Evolutionary conservation across 2,113 vertebrate species (phyloP), one percentile per base, ranked within the genome.

Genomic region (Catharus fuscescens): DNA sequence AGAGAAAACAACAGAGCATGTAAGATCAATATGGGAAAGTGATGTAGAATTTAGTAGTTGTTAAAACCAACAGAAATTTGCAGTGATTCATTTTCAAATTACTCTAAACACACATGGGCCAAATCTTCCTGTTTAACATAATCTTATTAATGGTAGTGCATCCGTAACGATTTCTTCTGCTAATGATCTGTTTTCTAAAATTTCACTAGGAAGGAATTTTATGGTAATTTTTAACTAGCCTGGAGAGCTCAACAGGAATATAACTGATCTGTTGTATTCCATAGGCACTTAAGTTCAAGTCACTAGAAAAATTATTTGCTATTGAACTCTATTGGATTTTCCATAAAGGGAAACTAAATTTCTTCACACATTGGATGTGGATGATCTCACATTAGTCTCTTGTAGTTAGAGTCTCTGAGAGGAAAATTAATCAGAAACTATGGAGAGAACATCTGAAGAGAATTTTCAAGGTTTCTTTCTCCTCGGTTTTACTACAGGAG

Each of bases 221-320:
- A 60, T 34, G 34, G 19, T 82, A 85, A 32, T 77, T 86, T 91
- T 93, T 40, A 80, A 88, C 23, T 54, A 74, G 38, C 14, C 24
- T 48, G 2, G 16, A 59, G 47, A 82, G 18, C 44, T 96, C 42
- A 88, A 57, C 6, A 80, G 20, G 26, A 54, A 23, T 77, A 40
- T 72, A 86, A 70, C 64, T 70, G 45, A 66, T 80, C 42, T 44
- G 24, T 73, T 89, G 45, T 85, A 45, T 96, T 95, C 78, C 7
- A 16, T 20, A 71, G 74, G 31, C 45, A 50, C n/a, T 86, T 84
- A 40, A 57, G 69, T 81, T 72, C 65, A 73, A 96, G 78, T 93
- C 54, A 34, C 45, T 91, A 91, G 82, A 80, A 95, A 95, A 93
- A 94, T 48, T 91, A 84, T 73, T 93, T 97, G 54, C 59, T 90